Conservation (phyloP, 2,888 invertebrate genomes). For the Dynastes grantii region DNA sequence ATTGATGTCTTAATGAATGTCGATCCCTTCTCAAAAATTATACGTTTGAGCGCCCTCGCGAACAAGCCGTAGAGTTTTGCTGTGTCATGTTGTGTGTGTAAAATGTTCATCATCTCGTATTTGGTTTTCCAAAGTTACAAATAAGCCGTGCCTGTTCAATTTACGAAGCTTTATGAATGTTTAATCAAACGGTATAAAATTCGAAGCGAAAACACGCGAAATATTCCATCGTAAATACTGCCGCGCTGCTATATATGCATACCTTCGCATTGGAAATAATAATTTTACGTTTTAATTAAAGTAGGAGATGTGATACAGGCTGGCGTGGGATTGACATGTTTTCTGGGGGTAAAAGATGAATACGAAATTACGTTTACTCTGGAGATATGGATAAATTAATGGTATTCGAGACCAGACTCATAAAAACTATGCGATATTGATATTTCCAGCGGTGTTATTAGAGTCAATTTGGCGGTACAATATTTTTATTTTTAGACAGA, state of each 20-base stretch:
- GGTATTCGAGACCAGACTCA: too few relatives aligned
- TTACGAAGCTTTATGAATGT: slow-evolving; percentile 4
- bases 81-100: neutral
- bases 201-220: slow-evolving; percentile 6
- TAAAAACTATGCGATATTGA: too few relatives aligned
- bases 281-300: slow-evolving; percentile 14
- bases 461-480: too few relatives aligned
- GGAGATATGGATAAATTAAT: too few relatives aligned
- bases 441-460: too few relatives aligned
- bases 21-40: neutral
- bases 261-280: neutral
- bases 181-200: slow-evolving; percentile 15
- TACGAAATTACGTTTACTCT: neutral
- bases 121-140: neutral
- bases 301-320: neutral
- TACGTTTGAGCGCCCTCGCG: too few relatives aligned
- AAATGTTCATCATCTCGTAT: neutral
- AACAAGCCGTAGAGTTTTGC: neutral
- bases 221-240: too few relatives aligned
- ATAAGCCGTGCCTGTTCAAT: neutral
- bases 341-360: neutral
- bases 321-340: neutral
- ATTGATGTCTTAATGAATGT: slow-evolving; percentile 15
- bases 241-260: neutral
- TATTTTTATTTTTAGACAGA: too few relatives aligned